Evolutionary conservation across 1,140 invertebrate genomes (phyloP).

Genomic region (Brachionus manjavacas): DNA sequence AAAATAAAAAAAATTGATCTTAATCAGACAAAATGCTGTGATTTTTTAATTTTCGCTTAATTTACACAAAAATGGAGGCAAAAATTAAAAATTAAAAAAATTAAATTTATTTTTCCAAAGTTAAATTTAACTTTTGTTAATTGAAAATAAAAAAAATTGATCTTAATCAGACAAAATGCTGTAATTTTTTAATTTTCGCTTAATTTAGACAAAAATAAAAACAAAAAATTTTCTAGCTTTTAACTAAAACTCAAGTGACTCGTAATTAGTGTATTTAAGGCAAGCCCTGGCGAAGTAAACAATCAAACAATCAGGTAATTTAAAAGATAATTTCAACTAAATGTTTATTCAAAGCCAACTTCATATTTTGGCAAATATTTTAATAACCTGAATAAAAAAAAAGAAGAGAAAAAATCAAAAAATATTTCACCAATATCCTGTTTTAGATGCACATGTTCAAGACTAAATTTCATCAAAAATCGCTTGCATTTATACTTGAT

Average conservation of each 20-base stretch:
- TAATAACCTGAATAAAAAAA: constrained; percentile 25
- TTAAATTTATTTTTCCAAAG: too few relatives aligned
- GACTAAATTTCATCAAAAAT: not conserved
- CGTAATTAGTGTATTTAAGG: not conserved
- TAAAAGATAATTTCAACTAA: not conserved
- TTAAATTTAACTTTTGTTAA: too few relatives aligned
- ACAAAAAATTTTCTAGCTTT: not conserved
- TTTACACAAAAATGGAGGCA: too few relatives aligned
- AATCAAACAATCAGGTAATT: not conserved
- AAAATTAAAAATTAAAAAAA: too few relatives aligned
- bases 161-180: not conserved
- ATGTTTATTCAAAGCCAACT: constrained; percentile 4
- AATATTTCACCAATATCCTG: constrained; percentile 20
- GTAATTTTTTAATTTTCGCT: not conserved
- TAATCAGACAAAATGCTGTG: too few relatives aligned
- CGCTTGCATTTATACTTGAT: constrained; percentile 1
- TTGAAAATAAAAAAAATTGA: too few relatives aligned
- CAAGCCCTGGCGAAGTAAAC: not conserved
- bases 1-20: too few relatives aligned
- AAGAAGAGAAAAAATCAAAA: not conserved
- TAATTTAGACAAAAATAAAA: not conserved
- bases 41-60: too few relatives aligned
- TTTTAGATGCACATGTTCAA: constrained; percentile 8
- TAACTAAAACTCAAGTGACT: not conserved
- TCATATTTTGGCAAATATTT: constrained; percentile 16